A percentile compares a stretch with the other conserved stretches of the same genome.
Conservation (phyloP, 2,888 invertebrate species). For the Drosophila affinis region DNA sequence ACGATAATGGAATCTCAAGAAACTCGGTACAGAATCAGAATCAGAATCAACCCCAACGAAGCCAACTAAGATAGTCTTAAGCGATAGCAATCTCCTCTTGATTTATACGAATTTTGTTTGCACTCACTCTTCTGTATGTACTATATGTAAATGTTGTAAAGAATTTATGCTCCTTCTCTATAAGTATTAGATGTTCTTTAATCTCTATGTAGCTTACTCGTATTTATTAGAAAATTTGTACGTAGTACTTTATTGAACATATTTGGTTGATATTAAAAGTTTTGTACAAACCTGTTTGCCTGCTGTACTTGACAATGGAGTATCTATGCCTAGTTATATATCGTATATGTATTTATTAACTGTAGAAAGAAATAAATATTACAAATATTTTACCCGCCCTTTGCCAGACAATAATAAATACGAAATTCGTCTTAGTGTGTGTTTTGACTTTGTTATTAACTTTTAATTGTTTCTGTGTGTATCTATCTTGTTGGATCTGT, state of each 20-base stretch:
- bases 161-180: constrained; percentile 15
- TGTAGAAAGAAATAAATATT: constrained; percentile 30
- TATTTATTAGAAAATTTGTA: constrained; percentile 34
- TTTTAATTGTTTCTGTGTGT: constrained; percentile 28
- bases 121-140: constrained; percentile 15
- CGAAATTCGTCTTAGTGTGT: constrained; percentile 22
- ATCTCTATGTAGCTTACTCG: constrained; percentile 12
- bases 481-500: not conserved
- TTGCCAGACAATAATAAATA: constrained; percentile 45
- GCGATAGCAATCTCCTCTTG: not conserved
- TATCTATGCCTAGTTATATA: constrained; percentile 12
- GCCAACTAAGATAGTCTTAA: constrained; percentile 37
- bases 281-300: constrained; percentile 31
- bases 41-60: constrained; percentile 47
- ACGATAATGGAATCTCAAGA: constrained; percentile 75
- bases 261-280: constrained; percentile 34
- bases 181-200: constrained; percentile 29
- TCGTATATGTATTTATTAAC: constrained; percentile 29
- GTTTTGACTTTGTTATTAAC: constrained; percentile 28
- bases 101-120: constrained; percentile 7
- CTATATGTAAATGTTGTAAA: constrained; percentile 28
- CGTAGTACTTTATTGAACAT: constrained; percentile 27
- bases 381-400: constrained; percentile 3
- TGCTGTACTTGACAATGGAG: constrained; percentile 25
- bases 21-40: constrained; percentile 62